Base-by-base conservation (phyloP, 2,797 vertebrate species). In the Microchirus variegatus region DNA sequence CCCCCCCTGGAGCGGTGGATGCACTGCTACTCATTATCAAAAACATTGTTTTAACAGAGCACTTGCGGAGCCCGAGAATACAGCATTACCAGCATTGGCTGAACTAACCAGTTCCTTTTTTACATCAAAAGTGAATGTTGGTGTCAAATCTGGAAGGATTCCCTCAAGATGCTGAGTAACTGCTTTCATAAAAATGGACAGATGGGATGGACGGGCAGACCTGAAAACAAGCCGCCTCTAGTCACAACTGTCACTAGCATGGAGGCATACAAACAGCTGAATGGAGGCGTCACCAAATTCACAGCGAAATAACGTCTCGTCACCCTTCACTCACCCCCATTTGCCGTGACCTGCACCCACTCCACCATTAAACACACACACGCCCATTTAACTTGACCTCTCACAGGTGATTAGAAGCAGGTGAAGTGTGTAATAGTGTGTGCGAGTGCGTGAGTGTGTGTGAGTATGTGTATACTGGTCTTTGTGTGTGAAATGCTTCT, bases 401-500 rank as follows among this genome's bases (percentile, higher is more conserved):
- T 77, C 52, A 50, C 69, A 85, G 80, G 70, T 87, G 86, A 90
- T 87, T 87, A 87, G 78, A 86, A 72, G 78, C 72, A 59, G 53
- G 66, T 66, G 70, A 75, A 80, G 73, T 86, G 75, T 84, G 75
- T 73, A n/a, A n/a, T n/a, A n/a, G 74, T 63, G 71, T 73, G 68
- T 55, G 55, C 13, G 61, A 7, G 55, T 52, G 66, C 54, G 63
- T 59, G 22, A 73, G 70, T 86, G 75, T 82, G 75, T 75, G 78
- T 62, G 73, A 75, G 70, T 60, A 58, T 17, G 67, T 48, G 78
- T 45, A 63, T 9, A 13, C 6, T 45, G 10, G 50, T 63, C 67
- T 82, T 82, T 83, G 83, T 88, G 77, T 84, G 81, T 86, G 91
- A 92, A 88, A 89, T 91, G 91, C 90, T 93, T 91, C 92, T 90